Conservation (phyloP, 2,113 vertebrate genomes). For the Mormyrus lacerda region DNA sequence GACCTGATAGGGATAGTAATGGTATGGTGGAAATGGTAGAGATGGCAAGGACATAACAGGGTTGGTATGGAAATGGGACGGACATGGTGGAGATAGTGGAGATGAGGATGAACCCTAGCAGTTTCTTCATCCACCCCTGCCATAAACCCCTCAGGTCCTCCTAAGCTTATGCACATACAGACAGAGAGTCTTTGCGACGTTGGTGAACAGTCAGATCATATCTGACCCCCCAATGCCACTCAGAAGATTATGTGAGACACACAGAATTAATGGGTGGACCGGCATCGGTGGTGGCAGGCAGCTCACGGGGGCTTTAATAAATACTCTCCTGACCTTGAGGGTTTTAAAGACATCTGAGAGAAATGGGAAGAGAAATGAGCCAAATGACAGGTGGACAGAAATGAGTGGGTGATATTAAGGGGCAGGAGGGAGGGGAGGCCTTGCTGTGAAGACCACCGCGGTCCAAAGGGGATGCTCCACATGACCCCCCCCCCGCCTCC, state of each 20-base stretch:
- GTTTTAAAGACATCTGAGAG: background rate
- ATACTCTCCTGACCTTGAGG: conserved; percentile 1
- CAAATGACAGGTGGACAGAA: background rate
- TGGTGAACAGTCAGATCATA: background rate
- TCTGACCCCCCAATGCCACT: background rate
- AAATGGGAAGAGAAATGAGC: background rate
- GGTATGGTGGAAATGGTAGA: background rate
- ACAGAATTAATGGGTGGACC: background rate
- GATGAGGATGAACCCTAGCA: background rate
- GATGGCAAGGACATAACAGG: background rate
- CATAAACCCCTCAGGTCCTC: background rate
- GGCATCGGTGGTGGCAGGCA: background rate
- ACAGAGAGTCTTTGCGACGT: background rate
- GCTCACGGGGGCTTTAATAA: background rate
- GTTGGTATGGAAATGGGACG: background rate
- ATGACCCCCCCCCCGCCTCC: background rate
- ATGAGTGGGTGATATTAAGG: background rate
- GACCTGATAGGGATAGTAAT: background rate
- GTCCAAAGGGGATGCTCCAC: background rate
- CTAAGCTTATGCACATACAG: background rate
- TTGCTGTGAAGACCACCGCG: background rate
- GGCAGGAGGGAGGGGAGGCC: background rate
- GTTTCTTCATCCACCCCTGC: background rate
- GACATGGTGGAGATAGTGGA: background rate
- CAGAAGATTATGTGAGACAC: background rate